Percentiles rank a stretch among this genome's conserved stretches.
phyloP scores from a whole-genome alignment of 2,113 vertebrate genomes.

The Anarrhichthys ocellatus region DNA sequence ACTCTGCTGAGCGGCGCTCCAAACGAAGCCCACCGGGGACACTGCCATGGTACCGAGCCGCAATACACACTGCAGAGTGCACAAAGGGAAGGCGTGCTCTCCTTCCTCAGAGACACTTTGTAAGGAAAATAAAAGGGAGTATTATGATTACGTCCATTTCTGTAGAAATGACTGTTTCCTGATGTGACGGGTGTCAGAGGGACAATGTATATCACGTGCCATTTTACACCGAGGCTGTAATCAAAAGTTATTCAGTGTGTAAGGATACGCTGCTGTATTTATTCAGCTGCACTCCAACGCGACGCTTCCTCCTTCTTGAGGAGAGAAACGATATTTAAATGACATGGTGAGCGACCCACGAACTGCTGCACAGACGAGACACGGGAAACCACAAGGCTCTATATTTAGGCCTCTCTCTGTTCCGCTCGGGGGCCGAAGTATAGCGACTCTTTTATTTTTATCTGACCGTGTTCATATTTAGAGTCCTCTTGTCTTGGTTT shows the following conservation, averaged over 20 bases:
- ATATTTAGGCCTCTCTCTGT: constrained; percentile 62
- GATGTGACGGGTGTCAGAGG: constrained; percentile 3
- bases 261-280: constrained; percentile 65
- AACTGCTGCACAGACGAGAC: constrained; percentile 50
- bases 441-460: constrained; percentile 58
- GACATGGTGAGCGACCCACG: constrained; percentile 24
- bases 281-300: constrained; percentile 43
- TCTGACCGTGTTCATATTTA: constrained; percentile 70
- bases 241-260: constrained; percentile 44
- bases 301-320: constrained; percentile 34
- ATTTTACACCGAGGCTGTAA: constrained; percentile 40
- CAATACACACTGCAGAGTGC: constrained; percentile 27
- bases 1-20: constrained; percentile 44
- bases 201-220: constrained; percentile 26
- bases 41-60: constrained; percentile 57
- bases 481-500: constrained; percentile 55
- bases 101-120: constrained; percentile 22
- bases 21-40: constrained; percentile 63
- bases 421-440: constrained; percentile 49
- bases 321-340: constrained; percentile 13
- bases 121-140: background rate
- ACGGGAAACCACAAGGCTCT: constrained; percentile 51
- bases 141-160: background rate
- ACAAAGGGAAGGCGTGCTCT: constrained; percentile 43
- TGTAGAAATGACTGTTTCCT: constrained; percentile 10